Percentiles rank a stretch among this genome's conserved stretches.
These are phyloP conservation scores for Rhabdophis nuchalis DNA, from an alignment of 2,797 vertebrate genomes.

Conservation along the genomic window DNA sequence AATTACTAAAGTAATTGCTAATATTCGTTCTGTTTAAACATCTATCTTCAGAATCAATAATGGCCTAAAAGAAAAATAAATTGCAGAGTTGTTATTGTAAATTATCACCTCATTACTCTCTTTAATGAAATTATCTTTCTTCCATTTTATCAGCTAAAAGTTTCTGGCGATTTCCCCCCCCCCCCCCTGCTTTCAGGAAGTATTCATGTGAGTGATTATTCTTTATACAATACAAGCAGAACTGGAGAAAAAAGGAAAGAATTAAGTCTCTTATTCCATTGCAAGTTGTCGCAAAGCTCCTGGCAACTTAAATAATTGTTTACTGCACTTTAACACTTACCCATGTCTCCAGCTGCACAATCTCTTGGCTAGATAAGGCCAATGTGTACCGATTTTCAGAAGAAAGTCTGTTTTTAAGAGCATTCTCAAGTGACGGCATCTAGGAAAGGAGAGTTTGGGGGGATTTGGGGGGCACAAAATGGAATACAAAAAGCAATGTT, in stretches of 20 bases:
- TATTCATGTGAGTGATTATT: background rate
- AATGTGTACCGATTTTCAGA: background rate
- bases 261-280: background rate
- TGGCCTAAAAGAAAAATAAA: constrained; percentile 22
- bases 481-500: background rate
- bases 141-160: fast-evolving
- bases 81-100: constrained; percentile 12
- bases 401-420: background rate
- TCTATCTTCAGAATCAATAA: background rate
- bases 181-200: background rate
- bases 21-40: background rate
- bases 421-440: background rate
- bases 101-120: background rate
- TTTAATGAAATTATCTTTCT: background rate
- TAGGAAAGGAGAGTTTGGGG: background rate
- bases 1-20: background rate
- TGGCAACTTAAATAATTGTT: background rate
- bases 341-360: background rate
- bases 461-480: background rate
- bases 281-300: background rate
- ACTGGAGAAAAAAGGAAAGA: background rate
- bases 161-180: background rate
- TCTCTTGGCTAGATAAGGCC: background rate
- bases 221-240: background rate
- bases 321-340: background rate